Base-by-base conservation (phyloP, 1,140 invertebrate species). In the Riptortus pedestris region DNA sequence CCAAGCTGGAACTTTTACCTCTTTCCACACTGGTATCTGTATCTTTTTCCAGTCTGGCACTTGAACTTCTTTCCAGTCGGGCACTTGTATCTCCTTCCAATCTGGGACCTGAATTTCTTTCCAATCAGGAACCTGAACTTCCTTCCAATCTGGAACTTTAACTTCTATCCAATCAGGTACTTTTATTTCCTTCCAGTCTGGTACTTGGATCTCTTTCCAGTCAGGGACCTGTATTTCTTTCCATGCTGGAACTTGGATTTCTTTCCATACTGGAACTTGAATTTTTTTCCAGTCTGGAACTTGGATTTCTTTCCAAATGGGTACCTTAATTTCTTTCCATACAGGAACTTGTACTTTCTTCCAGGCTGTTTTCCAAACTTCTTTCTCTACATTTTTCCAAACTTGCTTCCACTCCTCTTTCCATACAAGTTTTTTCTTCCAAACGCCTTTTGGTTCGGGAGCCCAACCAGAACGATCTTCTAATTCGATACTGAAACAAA, bases 1-100 rank as follows among this genome's bases (percentile, higher is more conserved):
- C 69, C 68, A 70, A 2, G 55, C 74, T 0, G 78, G 76, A 0
- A 78, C 75, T 64, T 79, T 72, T 29, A 81, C 74, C 74, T 86
- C 77, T 73, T 79, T 84, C 83, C 80, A 85, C 38, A 78, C 80
- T 1, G 83, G 79, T 0, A 84, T 79, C 73, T 85, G 77, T 3
- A 84, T 76, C 72, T 82, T 80, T 66, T 83, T 83, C 80, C 81
- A 83, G n/a, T 81, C 79, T 1, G 83, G 82, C 5, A 81, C 79
- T 72, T 83, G 76, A 14, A 79, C 72, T 71, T 85, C 80, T 68
- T 83, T 83, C 83, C 83, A 86, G 7, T 81, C 71, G 0, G 80
- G 79, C 24, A 81, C 79, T 69, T 78, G 74, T 0, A 77, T 72
- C 66, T 78, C 78, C 63, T 78, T 77, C 77, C 76, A 78, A 3